Base-by-base conservation (phyloP, 2,113 vertebrate species). In the Myxocyprinus asiaticus region DNA sequence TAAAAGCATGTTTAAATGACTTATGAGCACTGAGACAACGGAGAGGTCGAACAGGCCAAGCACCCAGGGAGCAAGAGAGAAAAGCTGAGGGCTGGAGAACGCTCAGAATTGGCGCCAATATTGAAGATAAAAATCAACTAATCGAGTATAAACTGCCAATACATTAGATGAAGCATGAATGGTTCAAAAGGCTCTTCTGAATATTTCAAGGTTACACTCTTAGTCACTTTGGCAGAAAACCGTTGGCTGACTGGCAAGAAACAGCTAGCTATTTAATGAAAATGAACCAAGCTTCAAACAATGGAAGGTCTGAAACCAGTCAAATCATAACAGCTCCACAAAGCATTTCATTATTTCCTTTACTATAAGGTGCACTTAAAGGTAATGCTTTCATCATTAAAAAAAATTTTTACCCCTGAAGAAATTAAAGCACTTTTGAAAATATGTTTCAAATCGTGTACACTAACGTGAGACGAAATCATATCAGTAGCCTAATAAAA, bases 1-100 rank as follows among this genome's bases (percentile, higher is more conserved):
- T 89, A 89, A 88, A 89, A 87, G 79, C 82, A 63, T 88, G 85
- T 90, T 89, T 87, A 84, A 87, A 87, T 89, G 86, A 89, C 86
- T 89, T 89, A 88, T 88, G 86, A 87, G 81, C 83, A 83, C 83
- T 82, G 69, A 81, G 65, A 75, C 74, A 78, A 85, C 66, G 81
- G 68, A 85, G 73, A 68, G 83, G 86, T 88, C 81, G 84, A 22
- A 12, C 78, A n/a, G 53, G 76, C 78, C 44, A 73, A 76, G 76
- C 85, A 75, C 48, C 70, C 78, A 77, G 74, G 69, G 84, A 76
- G 56, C 6, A 63, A 69, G 44, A 62, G 59, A 63, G 58, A 78
- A 68, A 15, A 70, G 14, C 62, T 64, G 64, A 33, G 22, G 15
- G 58, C 79, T 22, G 12, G 53, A 43, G 62, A 68, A 42, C 10